Percentiles rank a stretch among this genome's conserved stretches.
phyloP scores from a whole-genome alignment of 2,888 invertebrate species.

The Troglohyphantes excavatus region DNA sequence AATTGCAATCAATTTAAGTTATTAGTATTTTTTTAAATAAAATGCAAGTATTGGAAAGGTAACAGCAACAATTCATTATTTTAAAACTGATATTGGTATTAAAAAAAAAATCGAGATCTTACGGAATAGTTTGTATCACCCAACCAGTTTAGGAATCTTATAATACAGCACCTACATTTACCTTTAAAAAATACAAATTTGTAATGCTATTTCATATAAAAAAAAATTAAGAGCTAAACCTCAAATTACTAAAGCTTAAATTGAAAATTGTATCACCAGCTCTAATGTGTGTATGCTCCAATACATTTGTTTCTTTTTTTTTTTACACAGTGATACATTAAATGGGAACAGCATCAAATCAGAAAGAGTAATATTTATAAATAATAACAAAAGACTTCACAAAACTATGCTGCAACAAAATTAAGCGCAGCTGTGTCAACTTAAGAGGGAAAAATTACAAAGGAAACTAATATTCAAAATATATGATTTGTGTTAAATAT shows the following conservation, averaged over 20 bases:
- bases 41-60: no score
- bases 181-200: slow-evolving; percentile 13
- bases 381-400: background rate
- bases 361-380: background rate
- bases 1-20: no score
- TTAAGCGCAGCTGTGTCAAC: background rate
- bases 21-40: no score
- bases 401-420: background rate
- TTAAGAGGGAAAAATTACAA: background rate
- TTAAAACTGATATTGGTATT: no score
- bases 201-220: background rate
- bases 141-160: background rate
- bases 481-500: background rate
- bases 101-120: slow-evolving; percentile 18
- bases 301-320: no score
- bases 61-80: no score
- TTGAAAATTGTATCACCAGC: background rate
- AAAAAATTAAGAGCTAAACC: background rate
- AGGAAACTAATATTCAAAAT: slow-evolving; percentile 8
- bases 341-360: background rate
- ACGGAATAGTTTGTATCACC: slow-evolving; percentile 10
- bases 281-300: background rate
- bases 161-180: slow-evolving; percentile 4
- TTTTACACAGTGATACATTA: background rate
- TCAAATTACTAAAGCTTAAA: slow-evolving; percentile 8